Conservation (phyloP, 2,797 vertebrate genomes). For the Apodemus agrarius region DNA sequence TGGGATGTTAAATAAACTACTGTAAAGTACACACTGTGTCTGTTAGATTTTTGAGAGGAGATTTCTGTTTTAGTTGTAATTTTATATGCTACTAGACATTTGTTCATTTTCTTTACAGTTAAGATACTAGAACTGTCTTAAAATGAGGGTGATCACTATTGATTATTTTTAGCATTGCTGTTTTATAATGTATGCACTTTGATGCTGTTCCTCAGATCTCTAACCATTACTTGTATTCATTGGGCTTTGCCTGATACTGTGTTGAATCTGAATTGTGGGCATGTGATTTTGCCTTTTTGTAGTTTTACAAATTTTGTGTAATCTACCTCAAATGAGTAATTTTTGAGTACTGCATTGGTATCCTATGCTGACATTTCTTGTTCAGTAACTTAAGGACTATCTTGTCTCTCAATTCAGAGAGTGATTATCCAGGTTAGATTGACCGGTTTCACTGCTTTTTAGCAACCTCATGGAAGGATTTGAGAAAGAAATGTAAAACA, state of each 20-base stretch:
- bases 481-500: slow-evolving; percentile 26
- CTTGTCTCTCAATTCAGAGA: slow-evolving; percentile 75
- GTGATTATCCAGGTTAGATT: slow-evolving; percentile 77
- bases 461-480: slow-evolving; percentile 59
- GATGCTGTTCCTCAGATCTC: slow-evolving; percentile 77
- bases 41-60: slow-evolving; percentile 86
- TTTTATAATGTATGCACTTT: slow-evolving; percentile 82
- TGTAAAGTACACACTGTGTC: slow-evolving; percentile 91
- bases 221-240: slow-evolving; percentile 60
- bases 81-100: slow-evolving; percentile 63
- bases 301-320: slow-evolving; percentile 73
- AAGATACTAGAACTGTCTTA: slow-evolving; percentile 52
- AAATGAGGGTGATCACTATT: slow-evolving; percentile 53
- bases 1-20: slow-evolving; percentile 94
- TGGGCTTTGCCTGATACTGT: slow-evolving; percentile 49
- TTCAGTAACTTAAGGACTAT: slow-evolving; percentile 65
- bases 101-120: slow-evolving; percentile 51
- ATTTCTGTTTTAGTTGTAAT: slow-evolving; percentile 66
- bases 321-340: slow-evolving; percentile 79
- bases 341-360: slow-evolving; percentile 68
- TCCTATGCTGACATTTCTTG: slow-evolving; percentile 67
- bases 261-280: slow-evolving; percentile 72
- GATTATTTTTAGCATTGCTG: slow-evolving; percentile 64
- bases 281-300: slow-evolving; percentile 76
- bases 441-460: slow-evolving; percentile 82